phyloP scores from a whole-genome alignment of 2,888 invertebrate genomes.

The Tetramorium bicarinatum region DNA sequence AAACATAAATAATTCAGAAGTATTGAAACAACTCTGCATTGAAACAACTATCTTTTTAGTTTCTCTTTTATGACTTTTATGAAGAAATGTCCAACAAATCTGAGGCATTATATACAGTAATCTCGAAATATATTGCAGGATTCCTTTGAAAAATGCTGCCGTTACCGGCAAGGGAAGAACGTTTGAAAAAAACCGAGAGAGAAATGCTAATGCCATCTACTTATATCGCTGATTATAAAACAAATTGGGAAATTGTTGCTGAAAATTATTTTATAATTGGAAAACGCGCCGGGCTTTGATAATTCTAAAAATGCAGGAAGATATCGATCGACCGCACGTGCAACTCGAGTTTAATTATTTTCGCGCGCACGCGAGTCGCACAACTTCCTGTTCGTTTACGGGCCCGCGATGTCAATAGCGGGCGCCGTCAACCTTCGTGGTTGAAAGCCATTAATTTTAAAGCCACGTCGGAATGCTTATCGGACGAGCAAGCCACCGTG shows the following conservation, averaged over 20 bases:
- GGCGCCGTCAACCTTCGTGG: conserved; percentile 45
- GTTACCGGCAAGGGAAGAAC: not conserved
- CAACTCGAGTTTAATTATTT: conserved; percentile 51
- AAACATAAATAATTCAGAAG: not conserved
- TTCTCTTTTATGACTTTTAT: conserved; percentile 3
- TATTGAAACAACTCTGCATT: not conserved
- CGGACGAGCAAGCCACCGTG: conserved; percentile 31
- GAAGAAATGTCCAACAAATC: not conserved
- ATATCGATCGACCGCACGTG: conserved; percentile 31
- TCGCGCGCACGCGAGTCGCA: conserved; percentile 41
- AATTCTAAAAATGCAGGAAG: conserved; percentile 7
- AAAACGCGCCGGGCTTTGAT: not conserved
- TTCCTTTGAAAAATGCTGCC: not conserved
- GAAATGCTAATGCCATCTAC: not conserved
- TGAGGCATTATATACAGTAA: not conserved
- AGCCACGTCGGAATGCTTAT: conserved; percentile 54
- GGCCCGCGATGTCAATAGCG: conserved; percentile 49
- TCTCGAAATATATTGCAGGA: conserved; percentile 22
- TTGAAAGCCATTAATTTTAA: conserved; percentile 56
- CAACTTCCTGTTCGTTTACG: conserved; percentile 47
- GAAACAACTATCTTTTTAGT: not conserved
- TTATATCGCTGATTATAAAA: not conserved
- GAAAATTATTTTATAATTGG: not conserved
- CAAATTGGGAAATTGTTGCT: not conserved
- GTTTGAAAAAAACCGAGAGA: not conserved